Conservation (phyloP, 2,888 invertebrate genomes). For the Gryllus longicercus region DNA sequence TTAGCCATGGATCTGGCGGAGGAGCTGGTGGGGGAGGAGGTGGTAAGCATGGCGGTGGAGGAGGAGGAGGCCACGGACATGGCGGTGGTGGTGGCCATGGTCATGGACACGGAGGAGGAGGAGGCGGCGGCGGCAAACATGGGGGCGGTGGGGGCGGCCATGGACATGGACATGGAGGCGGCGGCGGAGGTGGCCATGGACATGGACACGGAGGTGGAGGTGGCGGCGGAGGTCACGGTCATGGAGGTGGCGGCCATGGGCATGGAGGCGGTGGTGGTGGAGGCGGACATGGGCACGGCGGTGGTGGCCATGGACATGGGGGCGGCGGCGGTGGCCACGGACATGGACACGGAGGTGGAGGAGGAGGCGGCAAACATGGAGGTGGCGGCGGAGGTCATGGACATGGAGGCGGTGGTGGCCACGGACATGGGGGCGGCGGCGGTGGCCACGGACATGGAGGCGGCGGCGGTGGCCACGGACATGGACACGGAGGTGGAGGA, state of each 20-base stretch:
- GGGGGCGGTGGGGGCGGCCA: background rate
- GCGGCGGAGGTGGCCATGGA: no score
- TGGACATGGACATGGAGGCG: no score
- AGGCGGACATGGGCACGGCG: no score
- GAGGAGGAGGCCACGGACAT: conserved; percentile 2
- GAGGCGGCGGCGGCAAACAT: background rate
- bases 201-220: no score
- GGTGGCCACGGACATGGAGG: background rate
- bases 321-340: no score
- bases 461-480: background rate
- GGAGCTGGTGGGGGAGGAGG: background rate
- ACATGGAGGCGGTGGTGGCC: background rate
- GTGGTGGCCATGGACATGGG: no score
- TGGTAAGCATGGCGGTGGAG: conserved; percentile 33
- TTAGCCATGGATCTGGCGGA: conserved; percentile 42
- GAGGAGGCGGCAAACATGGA: background rate
- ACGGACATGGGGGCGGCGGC: background rate
- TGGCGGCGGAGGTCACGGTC: no score
- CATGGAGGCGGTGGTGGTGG: no score
- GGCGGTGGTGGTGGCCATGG: background rate
- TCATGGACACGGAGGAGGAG: background rate
- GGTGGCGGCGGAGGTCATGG: conserved; percentile 23
- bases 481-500: no score
- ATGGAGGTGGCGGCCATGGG: no score
- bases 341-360: no score